Evolutionary conservation across 2,797 vertebrate species (phyloP), one percentile per base, ranked within the genome.

Genomic region (Zonotrichia albicollis): DNA sequence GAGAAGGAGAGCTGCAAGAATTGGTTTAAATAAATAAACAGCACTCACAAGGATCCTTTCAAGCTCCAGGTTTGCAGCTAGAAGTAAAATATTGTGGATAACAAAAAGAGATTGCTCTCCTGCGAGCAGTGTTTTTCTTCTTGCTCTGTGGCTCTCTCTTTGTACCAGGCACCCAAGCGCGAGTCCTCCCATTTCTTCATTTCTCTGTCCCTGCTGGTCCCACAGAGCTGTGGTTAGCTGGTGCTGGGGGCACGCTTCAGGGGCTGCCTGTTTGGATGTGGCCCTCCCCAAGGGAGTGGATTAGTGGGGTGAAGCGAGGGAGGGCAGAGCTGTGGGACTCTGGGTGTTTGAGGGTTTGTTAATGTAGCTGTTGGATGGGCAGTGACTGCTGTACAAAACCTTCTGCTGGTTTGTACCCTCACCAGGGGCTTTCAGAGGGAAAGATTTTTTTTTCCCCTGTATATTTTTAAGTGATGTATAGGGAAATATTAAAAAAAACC

Each of bases 11-110:
- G 57, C 96, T 84, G 48, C 62, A 51, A 95, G 89, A 95, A 94
- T 95, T 93, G 82, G 30, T 87, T 97, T 98, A 88, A 87, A 90
- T 90, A 96, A 89, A 96, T 89, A 97, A 97, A 96, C 57, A 93
- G 91, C 80, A 30, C 72, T 95, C 86, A 57, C 22, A 29, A 94
- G 65, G 75, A 88, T 77, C 73, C 93, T 96, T 95, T 95, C 50
- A 96, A 96, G 85, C 90, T 84, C 43, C 46, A 32, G 67, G 42
- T 95, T 95, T 96, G 84, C 94, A 95, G 91, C 93, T 90, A 88
- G 61, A 94, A 92, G 66, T 87, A 87, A 97, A 94, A 91, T 93
- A 78, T 93, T 88, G 85, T 75, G 93, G 66, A 88, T 94, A 89
- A 76, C 38, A 84, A 72, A 84, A 88, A 84, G 48, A 61, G 62